Conservation (phyloP, 2,797 vertebrate species). For the Anabacerthia variegaticeps region DNA sequence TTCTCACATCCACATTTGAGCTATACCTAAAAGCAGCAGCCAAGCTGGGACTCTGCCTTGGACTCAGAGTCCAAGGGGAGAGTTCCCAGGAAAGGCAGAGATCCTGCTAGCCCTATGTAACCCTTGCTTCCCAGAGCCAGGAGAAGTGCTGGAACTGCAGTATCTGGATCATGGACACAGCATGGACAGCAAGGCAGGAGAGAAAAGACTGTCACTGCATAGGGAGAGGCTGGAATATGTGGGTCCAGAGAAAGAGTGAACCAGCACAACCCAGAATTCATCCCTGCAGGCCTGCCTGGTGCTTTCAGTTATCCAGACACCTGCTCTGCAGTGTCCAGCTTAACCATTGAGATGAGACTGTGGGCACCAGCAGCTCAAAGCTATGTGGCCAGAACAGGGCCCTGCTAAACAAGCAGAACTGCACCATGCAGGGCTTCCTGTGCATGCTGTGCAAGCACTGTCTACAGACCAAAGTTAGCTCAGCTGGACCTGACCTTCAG, state of each 20-base stretch:
- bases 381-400: not conserved
- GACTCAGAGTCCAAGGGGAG: not conserved
- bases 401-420: not conserved
- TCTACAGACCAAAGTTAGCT: not conserved
- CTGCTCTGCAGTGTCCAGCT: not conserved
- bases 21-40: not conserved
- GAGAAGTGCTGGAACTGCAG: not conserved
- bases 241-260: not conserved
- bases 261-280: not conserved
- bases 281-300: not conserved
- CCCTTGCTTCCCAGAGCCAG: not conserved
- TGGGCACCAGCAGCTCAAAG: not conserved
- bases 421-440: constrained; percentile 21
- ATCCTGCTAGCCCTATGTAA: not conserved
- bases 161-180: not conserved
- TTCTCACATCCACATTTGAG: not conserved
- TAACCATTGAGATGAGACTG: not conserved
- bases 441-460: not conserved
- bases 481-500: not conserved
- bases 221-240: not conserved
- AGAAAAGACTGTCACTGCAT: not conserved
- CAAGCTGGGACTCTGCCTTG: not conserved
- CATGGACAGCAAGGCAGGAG: not conserved
- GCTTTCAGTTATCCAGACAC: not conserved
- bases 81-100: not conserved